These are phyloP conservation scores for Coleophora deauratella DNA, from an alignment of 2,888 invertebrate genomes.

Conservation along the genomic window DNA sequence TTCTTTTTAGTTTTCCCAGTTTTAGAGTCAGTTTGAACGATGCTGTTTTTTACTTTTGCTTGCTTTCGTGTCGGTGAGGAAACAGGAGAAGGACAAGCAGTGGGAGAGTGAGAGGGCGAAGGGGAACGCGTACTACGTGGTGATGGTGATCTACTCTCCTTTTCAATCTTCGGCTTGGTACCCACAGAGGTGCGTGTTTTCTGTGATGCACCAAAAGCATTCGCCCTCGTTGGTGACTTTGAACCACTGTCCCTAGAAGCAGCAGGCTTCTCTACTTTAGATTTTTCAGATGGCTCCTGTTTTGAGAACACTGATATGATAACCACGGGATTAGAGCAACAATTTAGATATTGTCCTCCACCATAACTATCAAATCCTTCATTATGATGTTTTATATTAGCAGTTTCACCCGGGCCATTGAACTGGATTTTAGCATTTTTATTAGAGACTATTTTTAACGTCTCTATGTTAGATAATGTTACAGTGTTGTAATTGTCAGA, in stretches of 20 bases:
- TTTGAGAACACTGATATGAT: slow-evolving; percentile 60
- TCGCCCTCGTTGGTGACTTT: neutral
- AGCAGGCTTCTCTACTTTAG: slow-evolving; percentile 11
- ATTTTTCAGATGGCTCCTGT: slow-evolving; percentile 22
- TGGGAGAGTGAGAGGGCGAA: neutral
- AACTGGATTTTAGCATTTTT: slow-evolving; percentile 32
- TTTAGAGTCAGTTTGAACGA: neutral
- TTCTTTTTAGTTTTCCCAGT: neutral
- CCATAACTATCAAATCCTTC: neutral
- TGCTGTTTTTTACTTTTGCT: neutral
- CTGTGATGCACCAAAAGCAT: neutral
- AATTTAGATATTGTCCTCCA: neutral
- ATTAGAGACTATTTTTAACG: slow-evolving; percentile 9
- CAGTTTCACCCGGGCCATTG: slow-evolving; percentile 18
- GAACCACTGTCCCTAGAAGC: neutral
- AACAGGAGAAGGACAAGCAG: neutral
- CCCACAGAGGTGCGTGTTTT: neutral
- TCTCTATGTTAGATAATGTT: slow-evolving; percentile 12
- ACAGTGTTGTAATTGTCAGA: slow-evolving; percentile 39
- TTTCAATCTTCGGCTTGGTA: neutral
- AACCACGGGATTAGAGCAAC: slow-evolving; percentile 37
- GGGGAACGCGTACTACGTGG: neutral
- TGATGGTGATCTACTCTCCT: neutral
- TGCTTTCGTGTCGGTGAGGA: neutral
- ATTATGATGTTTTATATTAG: neutral